Evolutionary conservation across 2,113 vertebrate genomes (phyloP).

Genomic region (Halichoeres trimaculatus): DNA sequence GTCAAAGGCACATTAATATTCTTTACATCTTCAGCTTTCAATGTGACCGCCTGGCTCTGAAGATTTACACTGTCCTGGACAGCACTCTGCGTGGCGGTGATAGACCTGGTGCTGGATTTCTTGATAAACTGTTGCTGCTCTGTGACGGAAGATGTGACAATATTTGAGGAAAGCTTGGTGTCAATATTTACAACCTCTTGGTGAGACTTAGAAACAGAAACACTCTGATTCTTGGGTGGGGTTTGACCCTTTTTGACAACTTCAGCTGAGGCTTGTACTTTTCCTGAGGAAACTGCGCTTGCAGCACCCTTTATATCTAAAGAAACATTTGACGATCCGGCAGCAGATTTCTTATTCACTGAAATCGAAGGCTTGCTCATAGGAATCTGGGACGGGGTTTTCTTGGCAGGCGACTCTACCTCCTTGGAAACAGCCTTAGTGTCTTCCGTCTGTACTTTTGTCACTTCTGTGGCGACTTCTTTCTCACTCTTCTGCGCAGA

Average conservation of each 20-base stretch:
- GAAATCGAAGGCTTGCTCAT: constrained; percentile 75
- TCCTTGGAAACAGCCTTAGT: constrained; percentile 42
- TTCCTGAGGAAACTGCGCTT: constrained; percentile 34
- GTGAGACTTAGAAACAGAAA: constrained; percentile 34
- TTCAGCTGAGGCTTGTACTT: constrained; percentile 30
- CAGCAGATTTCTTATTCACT: constrained; percentile 71
- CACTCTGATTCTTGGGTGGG: constrained; percentile 24
- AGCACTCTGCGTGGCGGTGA: constrained; percentile 65
- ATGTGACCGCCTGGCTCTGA: constrained; percentile 67
- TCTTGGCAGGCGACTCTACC: constrained; percentile 47
- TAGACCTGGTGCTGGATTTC: constrained; percentile 69
- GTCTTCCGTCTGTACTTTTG: constrained; percentile 50
- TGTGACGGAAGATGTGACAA: constrained; percentile 51
- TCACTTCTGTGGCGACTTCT: constrained; percentile 35
- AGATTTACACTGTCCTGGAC: constrained; percentile 70
- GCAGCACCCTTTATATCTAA: constrained; percentile 59
- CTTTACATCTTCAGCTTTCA: constrained; percentile 75
- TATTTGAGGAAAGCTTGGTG: constrained; percentile 53
- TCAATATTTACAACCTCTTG: constrained; percentile 45
- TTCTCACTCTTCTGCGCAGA: constrained; percentile 41
- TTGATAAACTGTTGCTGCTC: constrained; percentile 75
- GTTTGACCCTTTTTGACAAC: constrained; percentile 51
- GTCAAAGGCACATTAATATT: constrained; percentile 62
- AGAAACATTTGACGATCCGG: constrained; percentile 44
- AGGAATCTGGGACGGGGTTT: constrained; percentile 66